phyloP scores from a whole-genome alignment of 2,113 vertebrate species.

The Suncus etruscus region DNA sequence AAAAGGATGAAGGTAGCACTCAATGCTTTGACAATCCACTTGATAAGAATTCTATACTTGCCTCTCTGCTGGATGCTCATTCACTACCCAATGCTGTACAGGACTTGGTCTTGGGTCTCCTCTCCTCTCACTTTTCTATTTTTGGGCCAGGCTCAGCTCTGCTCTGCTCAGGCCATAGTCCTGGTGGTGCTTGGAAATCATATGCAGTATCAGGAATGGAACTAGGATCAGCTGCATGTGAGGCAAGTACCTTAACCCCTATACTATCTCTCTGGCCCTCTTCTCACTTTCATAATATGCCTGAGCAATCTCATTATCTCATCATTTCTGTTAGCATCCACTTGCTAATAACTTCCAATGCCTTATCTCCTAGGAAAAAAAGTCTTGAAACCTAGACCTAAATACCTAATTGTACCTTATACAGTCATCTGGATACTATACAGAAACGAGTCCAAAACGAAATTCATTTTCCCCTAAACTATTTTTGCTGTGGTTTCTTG shows the following conservation, averaged over 20 bases:
- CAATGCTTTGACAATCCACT: not conserved
- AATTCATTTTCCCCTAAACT: slow-evolving; percentile 33
- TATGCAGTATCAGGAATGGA: not conserved
- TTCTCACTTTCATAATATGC: slow-evolving; percentile 22
- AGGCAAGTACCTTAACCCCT: not conserved
- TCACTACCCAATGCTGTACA: not conserved
- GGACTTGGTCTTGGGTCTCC: too few species aligned
- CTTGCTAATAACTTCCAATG: slow-evolving; percentile 17
- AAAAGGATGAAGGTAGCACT: not conserved
- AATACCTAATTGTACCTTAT: not conserved
- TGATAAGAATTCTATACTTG: not conserved
- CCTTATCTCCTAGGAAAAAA: slow-evolving; percentile 21
- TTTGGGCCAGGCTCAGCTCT: too few species aligned
- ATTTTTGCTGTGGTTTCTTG: slow-evolving; percentile 21
- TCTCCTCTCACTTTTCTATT: too few species aligned
- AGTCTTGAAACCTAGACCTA: slow-evolving; percentile 6
- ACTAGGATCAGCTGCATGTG: not conserved
- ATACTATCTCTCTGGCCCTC: not conserved
- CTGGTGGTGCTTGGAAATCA: too few species aligned
- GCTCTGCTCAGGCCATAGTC: not conserved
- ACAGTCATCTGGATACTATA: not conserved
- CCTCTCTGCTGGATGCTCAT: not conserved
- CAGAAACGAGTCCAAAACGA: slow-evolving; percentile 23
- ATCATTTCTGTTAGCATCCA: slow-evolving; percentile 10
- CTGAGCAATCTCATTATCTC: slow-evolving; percentile 46